These are phyloP conservation scores for Noctua comes DNA, from an alignment of 2,888 invertebrate species.

Conservation along the genomic window DNA sequence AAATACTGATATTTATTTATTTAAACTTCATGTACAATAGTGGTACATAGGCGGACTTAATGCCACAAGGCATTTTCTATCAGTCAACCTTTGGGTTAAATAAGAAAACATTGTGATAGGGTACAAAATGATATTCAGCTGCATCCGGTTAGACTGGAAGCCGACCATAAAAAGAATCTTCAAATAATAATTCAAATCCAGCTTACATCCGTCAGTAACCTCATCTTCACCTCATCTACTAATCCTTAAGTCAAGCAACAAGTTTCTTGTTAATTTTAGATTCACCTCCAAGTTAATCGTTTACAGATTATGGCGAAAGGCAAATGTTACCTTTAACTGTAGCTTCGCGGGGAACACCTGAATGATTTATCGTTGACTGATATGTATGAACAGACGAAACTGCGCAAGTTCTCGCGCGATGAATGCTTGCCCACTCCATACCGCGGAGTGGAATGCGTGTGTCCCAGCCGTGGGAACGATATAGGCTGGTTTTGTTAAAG, in stretches of 20 bases:
- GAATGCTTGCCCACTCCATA: background rate
- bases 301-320: constrained; percentile 42
- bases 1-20: too few species aligned
- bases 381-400: background rate
- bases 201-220: background rate
- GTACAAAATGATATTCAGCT: too few species aligned
- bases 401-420: background rate
- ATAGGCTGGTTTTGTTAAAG: too few species aligned
- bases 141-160: too few species aligned
- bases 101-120: too few species aligned
- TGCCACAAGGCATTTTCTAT: too few species aligned
- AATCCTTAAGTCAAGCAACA: constrained; percentile 44
- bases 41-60: too few species aligned
- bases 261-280: constrained; percentile 47
- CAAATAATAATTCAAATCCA: background rate
- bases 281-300: constrained; percentile 40
- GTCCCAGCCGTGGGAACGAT: background rate
- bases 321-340: constrained; percentile 25
- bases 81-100: too few species aligned
- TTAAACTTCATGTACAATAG: too few species aligned
- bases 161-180: too few species aligned
- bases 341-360: constrained; percentile 18
- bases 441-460: background rate
- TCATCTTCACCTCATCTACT: background rate
- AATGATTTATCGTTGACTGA: constrained; percentile 44